Base-by-base conservation (phyloP, 2,113 vertebrate genomes). In the Marmota monax region DNA sequence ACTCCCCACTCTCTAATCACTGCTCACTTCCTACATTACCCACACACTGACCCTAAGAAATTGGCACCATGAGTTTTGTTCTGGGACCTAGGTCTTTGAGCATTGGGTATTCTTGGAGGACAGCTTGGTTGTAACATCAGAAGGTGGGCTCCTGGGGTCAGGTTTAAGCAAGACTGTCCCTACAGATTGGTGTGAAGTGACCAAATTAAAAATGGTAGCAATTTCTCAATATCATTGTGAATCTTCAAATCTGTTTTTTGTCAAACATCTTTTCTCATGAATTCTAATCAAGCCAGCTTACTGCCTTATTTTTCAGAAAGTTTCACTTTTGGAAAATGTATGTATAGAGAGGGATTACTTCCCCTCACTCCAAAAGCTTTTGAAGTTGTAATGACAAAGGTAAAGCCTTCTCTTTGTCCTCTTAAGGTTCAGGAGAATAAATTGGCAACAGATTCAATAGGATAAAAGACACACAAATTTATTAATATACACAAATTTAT, bases 301-400 rank as follows among this genome's bases (percentile, higher is more conserved):
- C 39, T 74, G 3, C 6, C 25, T 70, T 63, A 27, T 56, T 77
- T 94, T 96, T 93, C 39, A 72, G 29, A 96, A 92, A 22, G 34
- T 73, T 86, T 5, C 1, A 58, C 7, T 84, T 27, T 34, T 77
- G 34, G 51, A 32, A 73, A 91, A 58, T 45, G 10, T 16, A 22
- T 58, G 48, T n/a, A 56, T 20, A 80, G 20, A 90, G 34, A 48
- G 8, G 9, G 4, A 29, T 42, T 65, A 18, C 20, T 20, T 1
- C 12, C 8, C 2, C 11, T 45, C 5, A 61, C 6, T 11, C 5
- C n/a, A 74, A 48, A 61, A 42, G 8, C 0, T 84, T 87, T 85
- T 61, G 34, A 80, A 82, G 29, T 5, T 8, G 1, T 42, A 73
- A 14, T 17, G 34, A 7, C 25, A 51, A 82, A 61, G 23, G 18